Evolutionary conservation across 2,888 invertebrate species (phyloP).

Genomic region (Lasioglossum lativentre): DNA sequence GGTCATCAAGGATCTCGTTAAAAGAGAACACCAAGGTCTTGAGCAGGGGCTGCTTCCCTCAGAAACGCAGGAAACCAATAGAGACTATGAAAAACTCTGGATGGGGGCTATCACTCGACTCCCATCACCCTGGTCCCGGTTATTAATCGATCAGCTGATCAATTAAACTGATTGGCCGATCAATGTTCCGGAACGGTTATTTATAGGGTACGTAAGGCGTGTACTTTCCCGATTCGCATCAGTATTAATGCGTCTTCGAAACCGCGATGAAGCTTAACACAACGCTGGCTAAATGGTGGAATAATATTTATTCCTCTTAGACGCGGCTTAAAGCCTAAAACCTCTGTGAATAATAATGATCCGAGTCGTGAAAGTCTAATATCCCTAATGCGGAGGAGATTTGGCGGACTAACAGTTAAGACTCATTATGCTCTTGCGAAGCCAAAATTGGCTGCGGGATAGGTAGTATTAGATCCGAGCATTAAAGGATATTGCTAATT

Average conservation of each 20-base stretch:
- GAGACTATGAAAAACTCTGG: background rate
- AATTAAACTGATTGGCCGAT: conserved; percentile 7
- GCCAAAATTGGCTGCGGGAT: background rate
- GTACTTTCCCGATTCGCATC: conserved; percentile 5
- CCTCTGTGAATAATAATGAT: background rate
- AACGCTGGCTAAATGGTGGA: background rate
- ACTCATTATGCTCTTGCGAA: background rate
- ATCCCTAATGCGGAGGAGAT: background rate
- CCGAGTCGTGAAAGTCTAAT: background rate
- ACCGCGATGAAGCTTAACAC: background rate
- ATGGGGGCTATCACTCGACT: background rate
- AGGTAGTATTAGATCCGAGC: background rate
- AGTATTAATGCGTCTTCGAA: background rate
- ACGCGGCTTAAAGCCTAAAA: background rate
- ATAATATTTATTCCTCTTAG: background rate
- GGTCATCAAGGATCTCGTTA: background rate
- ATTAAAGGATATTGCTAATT: background rate
- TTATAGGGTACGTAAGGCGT: background rate
- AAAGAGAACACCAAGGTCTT: background rate
- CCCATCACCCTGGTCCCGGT: background rate
- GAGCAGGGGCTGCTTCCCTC: background rate
- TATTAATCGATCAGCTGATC: conserved; percentile 10
- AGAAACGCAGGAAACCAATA: background rate
- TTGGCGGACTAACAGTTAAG: background rate
- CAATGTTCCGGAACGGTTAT: conserved; percentile 10